A percentile compares a stretch with the other conserved stretches of the same genome.
These are phyloP conservation scores for Cryptus armator DNA, from an alignment of 2,888 invertebrate species.

Conservation along the genomic window DNA sequence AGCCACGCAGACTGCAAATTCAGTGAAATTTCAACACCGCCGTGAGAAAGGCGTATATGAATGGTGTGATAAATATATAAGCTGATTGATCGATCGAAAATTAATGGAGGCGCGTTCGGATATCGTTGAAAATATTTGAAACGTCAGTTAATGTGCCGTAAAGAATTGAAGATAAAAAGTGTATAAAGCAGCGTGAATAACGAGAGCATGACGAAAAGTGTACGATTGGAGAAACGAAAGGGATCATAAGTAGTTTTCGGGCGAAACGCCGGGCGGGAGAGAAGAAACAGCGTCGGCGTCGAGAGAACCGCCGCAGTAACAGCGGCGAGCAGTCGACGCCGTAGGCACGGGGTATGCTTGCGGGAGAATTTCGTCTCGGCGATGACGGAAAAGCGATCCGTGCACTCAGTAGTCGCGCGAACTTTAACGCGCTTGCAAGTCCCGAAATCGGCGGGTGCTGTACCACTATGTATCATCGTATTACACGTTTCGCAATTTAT, in stretches of 20 bases:
- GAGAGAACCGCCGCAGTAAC: conserved; percentile 11
- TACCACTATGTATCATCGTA: background rate
- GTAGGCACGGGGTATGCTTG: background rate
- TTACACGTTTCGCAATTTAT: background rate
- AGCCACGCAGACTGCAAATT: too few species aligned
- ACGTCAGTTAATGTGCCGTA: too few species aligned
- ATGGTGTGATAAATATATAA: too few species aligned
- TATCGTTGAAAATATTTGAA: too few species aligned
- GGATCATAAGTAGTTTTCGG: background rate
- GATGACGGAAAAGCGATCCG: conserved; percentile 36
- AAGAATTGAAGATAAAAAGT: too few species aligned
- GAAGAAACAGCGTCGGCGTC: conserved; percentile 57
- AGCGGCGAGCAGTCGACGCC: conserved; percentile 8
- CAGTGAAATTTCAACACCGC: too few species aligned
- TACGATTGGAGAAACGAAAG: background rate
- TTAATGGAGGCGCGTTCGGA: too few species aligned
- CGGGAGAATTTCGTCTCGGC: conserved; percentile 42
- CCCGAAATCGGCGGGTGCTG: conserved; percentile 11
- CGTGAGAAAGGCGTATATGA: too few species aligned
- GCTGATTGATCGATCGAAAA: too few species aligned
- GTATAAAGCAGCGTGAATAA: background rate
- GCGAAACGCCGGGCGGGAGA: conserved; percentile 15
- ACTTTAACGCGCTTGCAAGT: conserved; percentile 66
- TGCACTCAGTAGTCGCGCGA: conserved; percentile 73
- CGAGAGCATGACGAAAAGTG: background rate